These are phyloP conservation scores for Callipepla squamata DNA, from an alignment of 2,113 vertebrate species.

Conservation along the genomic window DNA sequence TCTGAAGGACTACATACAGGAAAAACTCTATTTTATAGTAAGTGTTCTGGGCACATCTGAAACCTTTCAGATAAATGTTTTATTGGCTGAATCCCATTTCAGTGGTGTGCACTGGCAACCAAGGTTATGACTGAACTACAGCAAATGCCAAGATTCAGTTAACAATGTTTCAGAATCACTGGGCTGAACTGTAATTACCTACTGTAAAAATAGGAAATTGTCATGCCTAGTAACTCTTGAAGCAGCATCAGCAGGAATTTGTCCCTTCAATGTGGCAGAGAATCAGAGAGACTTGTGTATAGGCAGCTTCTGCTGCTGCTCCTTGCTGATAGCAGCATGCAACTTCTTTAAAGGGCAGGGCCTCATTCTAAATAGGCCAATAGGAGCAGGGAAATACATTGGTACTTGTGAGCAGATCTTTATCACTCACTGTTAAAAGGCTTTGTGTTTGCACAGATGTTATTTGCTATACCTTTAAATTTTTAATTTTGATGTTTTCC, in stretches of 20 bases:
- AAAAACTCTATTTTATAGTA: neutral
- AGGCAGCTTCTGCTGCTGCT: neutral
- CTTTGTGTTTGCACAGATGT: rapidly evolving
- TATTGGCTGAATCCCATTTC: conserved; percentile 29
- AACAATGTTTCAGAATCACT: conserved; percentile 6
- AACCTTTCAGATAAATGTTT: conserved; percentile 25
- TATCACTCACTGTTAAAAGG: neutral
- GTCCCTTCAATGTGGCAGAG: neutral
- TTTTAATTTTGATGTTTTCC: neutral
- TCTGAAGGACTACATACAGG: neutral
- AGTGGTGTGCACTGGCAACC: neutral
- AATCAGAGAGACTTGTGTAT: neutral
- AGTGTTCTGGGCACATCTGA: neutral
- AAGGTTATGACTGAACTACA: neutral
- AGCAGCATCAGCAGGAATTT: neutral
- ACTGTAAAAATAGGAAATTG: conserved; percentile 19
- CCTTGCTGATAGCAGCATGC: neutral
- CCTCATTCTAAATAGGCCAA: neutral
- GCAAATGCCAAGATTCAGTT: conserved; percentile 18
- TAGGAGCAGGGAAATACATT: neutral
- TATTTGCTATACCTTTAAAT: neutral
- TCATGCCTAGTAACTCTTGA: neutral
- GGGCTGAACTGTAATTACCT: conserved; percentile 14
- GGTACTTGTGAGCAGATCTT: neutral
- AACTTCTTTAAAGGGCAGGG: neutral